Evolutionary conservation across 2,113 vertebrate genomes (phyloP).

Genomic region (Coregonus clupeaformis): DNA sequence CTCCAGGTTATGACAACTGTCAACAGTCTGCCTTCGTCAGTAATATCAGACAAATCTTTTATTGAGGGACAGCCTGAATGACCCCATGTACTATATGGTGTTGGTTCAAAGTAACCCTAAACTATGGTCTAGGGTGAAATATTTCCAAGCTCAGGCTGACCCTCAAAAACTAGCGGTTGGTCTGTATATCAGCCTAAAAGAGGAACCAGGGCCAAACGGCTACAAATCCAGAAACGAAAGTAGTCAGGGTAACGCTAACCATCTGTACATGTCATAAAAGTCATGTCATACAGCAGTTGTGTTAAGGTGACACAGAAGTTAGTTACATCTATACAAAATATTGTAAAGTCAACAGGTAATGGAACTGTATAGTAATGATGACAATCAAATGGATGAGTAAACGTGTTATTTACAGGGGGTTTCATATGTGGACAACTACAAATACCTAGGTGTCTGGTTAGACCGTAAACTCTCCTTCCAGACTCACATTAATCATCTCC

Average conservation of each 20-base stretch:
- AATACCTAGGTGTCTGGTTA: no score
- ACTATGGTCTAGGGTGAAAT: no score
- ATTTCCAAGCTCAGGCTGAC: neutral
- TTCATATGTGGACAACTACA: no score
- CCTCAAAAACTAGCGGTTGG: neutral
- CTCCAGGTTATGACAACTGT: neutral
- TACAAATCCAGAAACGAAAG: neutral
- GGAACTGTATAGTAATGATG: neutral
- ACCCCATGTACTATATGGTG: neutral
- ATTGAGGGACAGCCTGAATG: neutral
- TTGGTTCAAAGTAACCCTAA: neutral
- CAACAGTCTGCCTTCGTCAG: neutral
- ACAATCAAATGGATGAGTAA: neutral
- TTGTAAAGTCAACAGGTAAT: neutral
- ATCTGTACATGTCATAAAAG: neutral
- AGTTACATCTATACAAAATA: neutral
- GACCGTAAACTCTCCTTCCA: no score
- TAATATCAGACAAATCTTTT: no score
- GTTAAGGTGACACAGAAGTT: neutral
- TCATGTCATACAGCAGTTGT: neutral
- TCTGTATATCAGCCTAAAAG: neutral
- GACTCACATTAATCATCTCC: no score
- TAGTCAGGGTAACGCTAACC: neutral
- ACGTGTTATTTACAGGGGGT: neutral
- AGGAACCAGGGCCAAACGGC: neutral